These are phyloP conservation scores for Egretta garzetta DNA, from an alignment of 2,113 vertebrate genomes.

Conservation along the genomic window DNA sequence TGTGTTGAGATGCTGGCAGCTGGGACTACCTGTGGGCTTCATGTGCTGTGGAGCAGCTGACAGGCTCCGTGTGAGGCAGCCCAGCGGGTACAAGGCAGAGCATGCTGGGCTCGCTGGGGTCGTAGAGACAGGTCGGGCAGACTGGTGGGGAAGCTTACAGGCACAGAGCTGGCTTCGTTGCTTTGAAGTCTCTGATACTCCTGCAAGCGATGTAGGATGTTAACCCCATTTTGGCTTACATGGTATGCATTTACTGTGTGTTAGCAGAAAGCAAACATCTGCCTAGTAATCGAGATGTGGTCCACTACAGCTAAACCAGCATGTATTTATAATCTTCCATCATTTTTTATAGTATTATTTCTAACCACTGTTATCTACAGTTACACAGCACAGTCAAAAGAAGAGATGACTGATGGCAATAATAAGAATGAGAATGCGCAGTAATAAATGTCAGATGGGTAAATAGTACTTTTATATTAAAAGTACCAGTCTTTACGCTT, in stretches of 20 bases:
- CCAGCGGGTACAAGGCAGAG: neutral
- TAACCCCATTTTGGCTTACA: neutral
- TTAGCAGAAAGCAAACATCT: neutral
- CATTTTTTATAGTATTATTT: neutral
- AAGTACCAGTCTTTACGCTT: neutral
- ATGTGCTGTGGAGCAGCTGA: neutral
- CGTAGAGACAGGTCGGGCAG: neutral
- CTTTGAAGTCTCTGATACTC: neutral
- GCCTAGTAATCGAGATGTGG: neutral
- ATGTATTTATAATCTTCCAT: neutral
- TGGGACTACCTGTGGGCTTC: rapidly evolving
- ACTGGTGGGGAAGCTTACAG: neutral
- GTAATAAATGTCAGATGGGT: neutral
- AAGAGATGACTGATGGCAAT: neutral
- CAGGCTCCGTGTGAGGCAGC: neutral
- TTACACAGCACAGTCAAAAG: neutral
- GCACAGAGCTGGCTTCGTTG: neutral
- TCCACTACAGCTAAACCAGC: neutral
- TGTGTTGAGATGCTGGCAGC: neutral
- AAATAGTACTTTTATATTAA: neutral
- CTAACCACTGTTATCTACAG: neutral
- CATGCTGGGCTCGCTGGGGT: neutral
- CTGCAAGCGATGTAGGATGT: neutral
- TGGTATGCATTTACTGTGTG: neutral
- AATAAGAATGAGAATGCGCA: neutral